Conservation (phyloP, 2,797 vertebrate species). For the Myotis findleyi region DNA sequence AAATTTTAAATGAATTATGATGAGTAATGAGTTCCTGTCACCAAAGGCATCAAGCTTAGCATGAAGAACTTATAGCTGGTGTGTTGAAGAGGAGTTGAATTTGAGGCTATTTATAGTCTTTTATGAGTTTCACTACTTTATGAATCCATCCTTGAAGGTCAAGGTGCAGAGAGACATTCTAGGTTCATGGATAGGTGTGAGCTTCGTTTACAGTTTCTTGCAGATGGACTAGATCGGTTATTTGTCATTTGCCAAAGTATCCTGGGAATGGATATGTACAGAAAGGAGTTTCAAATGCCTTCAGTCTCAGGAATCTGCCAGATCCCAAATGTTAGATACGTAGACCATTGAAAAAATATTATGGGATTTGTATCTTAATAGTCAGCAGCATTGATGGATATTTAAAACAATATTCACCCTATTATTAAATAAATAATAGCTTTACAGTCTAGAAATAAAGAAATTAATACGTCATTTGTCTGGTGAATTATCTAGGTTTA, state of each 20-base stretch:
- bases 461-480: neutral
- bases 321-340: neutral
- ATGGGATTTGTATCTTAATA: neutral
- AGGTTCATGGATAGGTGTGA: neutral
- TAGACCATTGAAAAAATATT: neutral
- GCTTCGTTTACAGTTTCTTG: neutral
- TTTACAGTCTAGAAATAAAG: neutral
- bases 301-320: neutral
- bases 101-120: neutral
- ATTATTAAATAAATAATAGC: neutral
- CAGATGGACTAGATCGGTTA: neutral
- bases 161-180: neutral
- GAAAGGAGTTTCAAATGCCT: neutral
- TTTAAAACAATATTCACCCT: neutral
- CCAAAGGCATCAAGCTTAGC: neutral
- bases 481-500: neutral
- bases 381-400: neutral
- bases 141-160: constrained; percentile 7
- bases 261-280: neutral
- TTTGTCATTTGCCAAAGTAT: neutral
- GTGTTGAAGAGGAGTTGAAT: neutral
- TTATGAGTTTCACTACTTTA: neutral
- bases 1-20: constrained; percentile 9
- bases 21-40: neutral
- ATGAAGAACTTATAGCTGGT: neutral